Percentiles rank a stretch among this genome's conserved stretches.
These are phyloP conservation scores for Microctenopoma steveboyesi DNA, from an alignment of 2,797 vertebrate genomes.

Conservation along the genomic window DNA sequence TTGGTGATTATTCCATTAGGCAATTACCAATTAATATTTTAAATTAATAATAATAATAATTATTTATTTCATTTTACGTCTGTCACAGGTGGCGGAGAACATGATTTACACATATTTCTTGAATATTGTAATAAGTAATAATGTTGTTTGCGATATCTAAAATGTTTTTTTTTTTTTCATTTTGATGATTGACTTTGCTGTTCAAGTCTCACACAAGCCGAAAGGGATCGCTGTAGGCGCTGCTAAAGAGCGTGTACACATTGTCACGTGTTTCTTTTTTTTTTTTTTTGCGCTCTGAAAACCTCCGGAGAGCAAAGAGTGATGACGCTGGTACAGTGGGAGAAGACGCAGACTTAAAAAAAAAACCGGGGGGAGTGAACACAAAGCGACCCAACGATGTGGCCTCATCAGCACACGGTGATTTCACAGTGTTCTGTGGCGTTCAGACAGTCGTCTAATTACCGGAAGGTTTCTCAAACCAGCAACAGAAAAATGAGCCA, in stretches of 20 bases:
- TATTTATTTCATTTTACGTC: background rate
- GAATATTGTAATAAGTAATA: background rate
- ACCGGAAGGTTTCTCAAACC: conserved; percentile 33
- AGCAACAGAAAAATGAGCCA: conserved; percentile 3
- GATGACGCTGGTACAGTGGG: conserved; percentile 78
- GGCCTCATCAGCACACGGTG: conserved; percentile 67
- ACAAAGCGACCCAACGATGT: conserved; percentile 58
- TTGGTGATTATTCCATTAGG: background rate
- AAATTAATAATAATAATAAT: background rate
- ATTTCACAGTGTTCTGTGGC: conserved; percentile 50
- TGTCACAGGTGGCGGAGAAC: too few species aligned
- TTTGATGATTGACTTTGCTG: conserved; percentile 65
- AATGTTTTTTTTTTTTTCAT: conserved; percentile 43
- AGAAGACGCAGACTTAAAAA: conserved; percentile 56
- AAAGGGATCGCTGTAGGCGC: conserved; percentile 89
- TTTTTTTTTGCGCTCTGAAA: conserved; percentile 70
- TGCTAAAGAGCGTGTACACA: conserved; percentile 80
- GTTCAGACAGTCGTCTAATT: conserved; percentile 54
- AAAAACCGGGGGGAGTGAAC: conserved; percentile 15
- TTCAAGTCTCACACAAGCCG: conserved; percentile 83
- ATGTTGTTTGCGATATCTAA: conserved; percentile 22
- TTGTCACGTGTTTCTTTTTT: conserved; percentile 66
- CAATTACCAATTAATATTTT: background rate
- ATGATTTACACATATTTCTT: background rate
- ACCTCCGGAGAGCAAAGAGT: conserved; percentile 75